phyloP scores from a whole-genome alignment of 2,888 invertebrate genomes.

The Hyposoter dolosus region DNA sequence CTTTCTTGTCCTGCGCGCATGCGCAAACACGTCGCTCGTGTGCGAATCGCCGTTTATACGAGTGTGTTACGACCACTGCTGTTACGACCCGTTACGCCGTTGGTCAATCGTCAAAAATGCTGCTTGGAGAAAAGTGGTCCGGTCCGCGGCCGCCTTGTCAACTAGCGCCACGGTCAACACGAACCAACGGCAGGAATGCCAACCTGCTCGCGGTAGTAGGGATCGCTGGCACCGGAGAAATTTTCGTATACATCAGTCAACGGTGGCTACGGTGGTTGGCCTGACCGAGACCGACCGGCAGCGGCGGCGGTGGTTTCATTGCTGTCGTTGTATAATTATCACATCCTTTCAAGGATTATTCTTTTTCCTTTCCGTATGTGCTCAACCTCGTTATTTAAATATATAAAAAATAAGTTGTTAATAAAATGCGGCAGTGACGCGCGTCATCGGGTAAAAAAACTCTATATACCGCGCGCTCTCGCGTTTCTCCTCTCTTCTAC shows the following conservation, averaged over 20 bases:
- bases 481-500: too few relatives aligned
- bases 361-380: conserved; percentile 32
- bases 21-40: too few relatives aligned
- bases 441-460: neutral
- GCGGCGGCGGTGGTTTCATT: conserved; percentile 40
- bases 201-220: conserved; percentile 25
- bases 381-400: neutral
- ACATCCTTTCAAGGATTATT: conserved; percentile 18
- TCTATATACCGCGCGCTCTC: neutral
- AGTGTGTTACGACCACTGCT: too few relatives aligned
- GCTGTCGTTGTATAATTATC: neutral
- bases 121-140: too few relatives aligned
- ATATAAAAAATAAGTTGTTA: neutral
- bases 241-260: conserved; percentile 53
- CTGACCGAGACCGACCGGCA: conserved; percentile 55
- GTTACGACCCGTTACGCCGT: too few relatives aligned
- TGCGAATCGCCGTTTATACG: too few relatives aligned
- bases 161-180: conserved; percentile 51
- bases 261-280: conserved; percentile 63
- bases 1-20: neutral
- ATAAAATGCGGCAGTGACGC: conserved; percentile 6
- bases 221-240: conserved; percentile 54
- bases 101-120: too few relatives aligned
- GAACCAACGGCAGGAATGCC: conserved; percentile 55
- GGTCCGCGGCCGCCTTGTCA: neutral